Conservation (phyloP, 2,113 vertebrate species). For the Oreochromis spilurus region DNA sequence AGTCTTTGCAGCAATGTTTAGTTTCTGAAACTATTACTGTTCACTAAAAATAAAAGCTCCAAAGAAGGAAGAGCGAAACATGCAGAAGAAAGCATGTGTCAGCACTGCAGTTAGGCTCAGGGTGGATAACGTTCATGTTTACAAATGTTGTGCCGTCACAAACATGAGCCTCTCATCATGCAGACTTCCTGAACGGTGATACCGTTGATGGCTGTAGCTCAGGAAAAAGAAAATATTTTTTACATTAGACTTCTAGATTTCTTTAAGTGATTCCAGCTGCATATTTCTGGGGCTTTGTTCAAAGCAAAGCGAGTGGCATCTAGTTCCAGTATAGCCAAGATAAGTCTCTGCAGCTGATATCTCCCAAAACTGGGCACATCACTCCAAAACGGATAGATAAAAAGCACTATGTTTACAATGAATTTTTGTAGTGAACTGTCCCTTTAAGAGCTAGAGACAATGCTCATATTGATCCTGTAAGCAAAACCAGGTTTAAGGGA, state of each 20-base stretch:
- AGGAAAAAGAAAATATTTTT: neutral
- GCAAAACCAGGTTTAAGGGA: neutral
- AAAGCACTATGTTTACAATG: neutral
- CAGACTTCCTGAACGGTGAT: neutral
- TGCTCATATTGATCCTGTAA: neutral
- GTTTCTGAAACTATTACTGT: neutral
- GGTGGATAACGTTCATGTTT: neutral
- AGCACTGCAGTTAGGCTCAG: neutral
- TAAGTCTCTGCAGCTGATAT: neutral
- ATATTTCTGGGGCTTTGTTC: neutral
- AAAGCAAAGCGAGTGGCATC: neutral
- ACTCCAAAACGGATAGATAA: neutral
- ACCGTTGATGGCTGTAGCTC: neutral
- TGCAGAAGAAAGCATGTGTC: neutral
- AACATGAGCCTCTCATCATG: neutral
- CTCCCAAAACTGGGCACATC: neutral
- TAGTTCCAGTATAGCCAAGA: neutral
- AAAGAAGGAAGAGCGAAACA: fast-evolving
- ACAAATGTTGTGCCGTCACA: neutral
- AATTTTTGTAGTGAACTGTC: neutral
- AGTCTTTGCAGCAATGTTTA: neutral
- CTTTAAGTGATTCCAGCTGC: neutral
- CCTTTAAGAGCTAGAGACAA: neutral
- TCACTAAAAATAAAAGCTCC: neutral
- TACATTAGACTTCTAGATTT: neutral